Evolutionary conservation across 2,113 vertebrate species (phyloP), one percentile per base, ranked within the genome.

Genomic region (Etia nguti): DNA sequence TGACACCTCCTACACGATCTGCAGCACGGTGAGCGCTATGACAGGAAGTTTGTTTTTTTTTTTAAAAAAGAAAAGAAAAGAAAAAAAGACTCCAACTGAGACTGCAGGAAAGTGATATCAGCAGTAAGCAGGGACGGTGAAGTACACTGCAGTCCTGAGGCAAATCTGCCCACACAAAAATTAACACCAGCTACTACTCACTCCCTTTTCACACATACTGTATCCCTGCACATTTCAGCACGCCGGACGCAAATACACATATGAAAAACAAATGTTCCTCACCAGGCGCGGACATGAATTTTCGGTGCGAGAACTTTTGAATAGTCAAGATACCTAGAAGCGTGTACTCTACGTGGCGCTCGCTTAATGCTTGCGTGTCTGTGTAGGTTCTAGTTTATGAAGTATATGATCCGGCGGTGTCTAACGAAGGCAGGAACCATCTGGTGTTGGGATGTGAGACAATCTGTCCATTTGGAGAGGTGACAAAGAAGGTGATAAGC

Each of bases 401-500:
- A 92, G 36, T 86, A 56, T 85, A 91, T 80, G 86, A 92, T 84
- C 92, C 92, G 94, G 93, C 82, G 82, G 92, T 86, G 83, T 92
- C 90, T 93, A 95, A 95, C 84, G 86, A 94, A 94, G 92, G 87
- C 90, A 93, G 91, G 81, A 94, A 94, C 94, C 96, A 96, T 96
- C 95, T 96, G 96, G 88, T 93, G 85, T 81, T 82, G 88, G 92
- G 94, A 93, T 90, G 90, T 92, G 92, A 92, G 90, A 93, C 94
- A 95, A 95, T 94, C 96, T 96, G 96, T 95, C 93, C 93, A 75
- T 94, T 96, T 95, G 96, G 96, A 95, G 75, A 89, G 84, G 92
- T 91, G 96, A 95, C 94, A 95, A 90, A 92, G 86, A 88, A 95
- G 95, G 95, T 95, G 94, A 93, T 86, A 85, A 90, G 93, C 90